Evolutionary conservation across 2,888 invertebrate species (phyloP).

Genomic region (Nemurella pictetii): DNA sequence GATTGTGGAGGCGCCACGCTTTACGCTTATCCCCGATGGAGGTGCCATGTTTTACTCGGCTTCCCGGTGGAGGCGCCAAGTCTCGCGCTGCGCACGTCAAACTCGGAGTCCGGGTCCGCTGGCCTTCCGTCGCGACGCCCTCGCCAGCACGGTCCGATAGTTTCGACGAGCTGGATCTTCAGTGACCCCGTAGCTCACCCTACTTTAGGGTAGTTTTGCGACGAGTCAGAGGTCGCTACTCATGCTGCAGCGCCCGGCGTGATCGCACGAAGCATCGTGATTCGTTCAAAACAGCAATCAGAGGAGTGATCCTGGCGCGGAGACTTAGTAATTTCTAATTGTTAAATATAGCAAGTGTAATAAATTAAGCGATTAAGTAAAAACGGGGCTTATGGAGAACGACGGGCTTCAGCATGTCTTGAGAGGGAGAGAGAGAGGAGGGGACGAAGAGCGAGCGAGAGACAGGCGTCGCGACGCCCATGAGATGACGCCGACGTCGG

Average conservation of each 20-base stretch:
- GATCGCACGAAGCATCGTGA: neutral
- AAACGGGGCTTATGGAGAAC: neutral
- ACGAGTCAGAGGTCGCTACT: too few species aligned
- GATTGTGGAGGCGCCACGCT: too few species aligned
- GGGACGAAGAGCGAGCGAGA: neutral
- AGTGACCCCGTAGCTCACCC: too few species aligned
- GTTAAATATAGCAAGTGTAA: conserved; percentile 7
- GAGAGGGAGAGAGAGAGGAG: neutral
- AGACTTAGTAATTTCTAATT: neutral
- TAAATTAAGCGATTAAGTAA: conserved; percentile 21
- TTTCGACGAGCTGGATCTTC: neutral
- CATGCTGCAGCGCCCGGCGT: neutral
- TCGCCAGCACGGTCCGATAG: too few species aligned
- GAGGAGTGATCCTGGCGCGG: neutral
- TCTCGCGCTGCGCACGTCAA: too few species aligned
- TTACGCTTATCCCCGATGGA: too few species aligned
- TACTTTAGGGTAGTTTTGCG: too few species aligned
- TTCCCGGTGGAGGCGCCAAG: too few species aligned
- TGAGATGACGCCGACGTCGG: neutral
- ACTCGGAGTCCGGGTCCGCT: too few species aligned
- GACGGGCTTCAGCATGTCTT: neutral
- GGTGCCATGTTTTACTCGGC: too few species aligned
- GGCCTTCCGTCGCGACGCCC: too few species aligned
- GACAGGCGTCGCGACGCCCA: neutral
- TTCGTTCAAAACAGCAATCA: neutral